Evolutionary conservation across 1,140 invertebrate genomes (phyloP).

Genomic region (Atopsyche davidsoni): DNA sequence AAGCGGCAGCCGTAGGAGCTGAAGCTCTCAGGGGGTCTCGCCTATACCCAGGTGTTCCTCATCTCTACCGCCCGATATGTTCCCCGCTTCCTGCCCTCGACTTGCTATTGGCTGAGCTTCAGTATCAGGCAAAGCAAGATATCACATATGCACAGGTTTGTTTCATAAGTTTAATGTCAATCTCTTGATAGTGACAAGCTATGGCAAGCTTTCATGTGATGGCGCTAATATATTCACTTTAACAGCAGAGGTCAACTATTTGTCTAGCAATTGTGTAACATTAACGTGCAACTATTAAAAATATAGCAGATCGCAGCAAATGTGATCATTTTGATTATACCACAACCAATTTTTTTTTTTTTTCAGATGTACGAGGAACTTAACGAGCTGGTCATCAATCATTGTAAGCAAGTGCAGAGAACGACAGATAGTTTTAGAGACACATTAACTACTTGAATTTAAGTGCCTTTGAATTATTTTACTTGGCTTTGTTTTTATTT

Average conservation of each 20-base stretch:
- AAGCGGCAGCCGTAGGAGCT: slow-evolving; percentile 36
- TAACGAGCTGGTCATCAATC: slow-evolving; percentile 37
- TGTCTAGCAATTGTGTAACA: no score
- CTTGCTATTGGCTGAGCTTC: slow-evolving; percentile 36
- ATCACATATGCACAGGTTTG: slow-evolving; percentile 21
- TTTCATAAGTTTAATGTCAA: no score
- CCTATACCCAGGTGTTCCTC: slow-evolving; percentile 22
- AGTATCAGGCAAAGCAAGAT: slow-evolving; percentile 29
- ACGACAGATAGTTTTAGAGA: slow-evolving; percentile 33
- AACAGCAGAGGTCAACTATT: no score
- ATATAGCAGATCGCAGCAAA: neutral
- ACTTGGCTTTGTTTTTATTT: neutral
- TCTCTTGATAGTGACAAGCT: no score
- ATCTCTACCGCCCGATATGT: slow-evolving; percentile 30
- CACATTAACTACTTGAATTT: slow-evolving; percentile 10
- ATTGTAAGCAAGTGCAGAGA: slow-evolving; percentile 39
- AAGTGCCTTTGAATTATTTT: neutral
- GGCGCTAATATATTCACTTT: no score
- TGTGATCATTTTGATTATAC: neutral
- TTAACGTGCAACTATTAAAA: no score
- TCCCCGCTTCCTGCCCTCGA: slow-evolving; percentile 36
- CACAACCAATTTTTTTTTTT: slow-evolving; percentile 10
- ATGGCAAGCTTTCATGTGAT: no score
- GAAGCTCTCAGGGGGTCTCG: slow-evolving; percentile 30
- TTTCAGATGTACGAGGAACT: slow-evolving; percentile 45